Conservation (phyloP, 1,140 invertebrate genomes). For the Drosophila parvula region DNA sequence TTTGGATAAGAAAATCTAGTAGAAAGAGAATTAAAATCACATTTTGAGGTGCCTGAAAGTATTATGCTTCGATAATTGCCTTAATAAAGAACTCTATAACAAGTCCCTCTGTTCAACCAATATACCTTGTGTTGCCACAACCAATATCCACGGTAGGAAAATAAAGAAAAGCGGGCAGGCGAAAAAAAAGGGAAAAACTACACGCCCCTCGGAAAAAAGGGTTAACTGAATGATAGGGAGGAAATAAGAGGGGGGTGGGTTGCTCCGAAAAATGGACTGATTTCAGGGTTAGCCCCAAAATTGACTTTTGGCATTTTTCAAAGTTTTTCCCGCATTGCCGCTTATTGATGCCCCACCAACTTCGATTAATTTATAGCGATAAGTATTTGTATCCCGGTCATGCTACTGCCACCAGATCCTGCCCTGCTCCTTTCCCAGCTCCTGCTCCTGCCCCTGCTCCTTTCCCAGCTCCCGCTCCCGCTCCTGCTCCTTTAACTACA, state of each 20-base stretch:
- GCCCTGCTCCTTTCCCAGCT: no score
- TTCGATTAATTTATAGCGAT: conserved; percentile 73
- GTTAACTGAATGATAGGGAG: conserved; percentile 44
- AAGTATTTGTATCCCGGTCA: conserved; percentile 41
- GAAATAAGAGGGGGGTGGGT: not conserved
- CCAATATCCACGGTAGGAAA: not conserved
- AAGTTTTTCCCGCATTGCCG: conserved; percentile 45
- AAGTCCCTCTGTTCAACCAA: not conserved
- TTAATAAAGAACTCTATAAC: no score
- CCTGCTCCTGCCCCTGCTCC: no score
- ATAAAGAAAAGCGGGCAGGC: conserved; percentile 12
- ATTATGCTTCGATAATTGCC: no score
- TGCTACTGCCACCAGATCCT: no score
- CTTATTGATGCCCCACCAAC: conserved; percentile 44
- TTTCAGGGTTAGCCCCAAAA: conserved; percentile 61
- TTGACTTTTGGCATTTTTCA: conserved; percentile 74
- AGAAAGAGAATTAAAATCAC: not conserved
- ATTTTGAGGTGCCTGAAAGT: not conserved
- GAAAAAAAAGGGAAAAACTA: conserved; percentile 26
- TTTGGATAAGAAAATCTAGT: no score
- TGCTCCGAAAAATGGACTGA: conserved; percentile 20
- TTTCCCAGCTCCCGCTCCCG: not conserved
- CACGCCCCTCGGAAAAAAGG: conserved; percentile 48
- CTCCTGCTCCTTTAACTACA: not conserved
- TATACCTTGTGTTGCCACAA: not conserved